A percentile compares a stretch with the other conserved stretches of the same genome.
phyloP scores from a whole-genome alignment of 2,797 vertebrate genomes.

The Liparis tanakae region DNA sequence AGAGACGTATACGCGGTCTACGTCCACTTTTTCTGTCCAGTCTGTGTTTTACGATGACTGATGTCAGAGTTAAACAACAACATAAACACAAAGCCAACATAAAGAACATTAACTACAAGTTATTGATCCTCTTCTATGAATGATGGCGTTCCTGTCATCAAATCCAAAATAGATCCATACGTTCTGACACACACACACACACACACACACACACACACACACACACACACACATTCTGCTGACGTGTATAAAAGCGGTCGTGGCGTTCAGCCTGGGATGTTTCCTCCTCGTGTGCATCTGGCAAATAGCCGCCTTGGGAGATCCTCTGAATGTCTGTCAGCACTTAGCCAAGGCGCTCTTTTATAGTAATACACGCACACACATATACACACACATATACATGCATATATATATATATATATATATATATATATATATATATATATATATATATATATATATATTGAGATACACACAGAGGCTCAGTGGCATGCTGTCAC shows the following conservation, averaged over 20 bases:
- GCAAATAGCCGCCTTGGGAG: conserved; percentile 55
- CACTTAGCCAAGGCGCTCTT: conserved; percentile 21
- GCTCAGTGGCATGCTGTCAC: not conserved
- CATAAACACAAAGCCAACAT: not conserved
- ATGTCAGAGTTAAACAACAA: not conserved
- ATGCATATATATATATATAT: not conserved
- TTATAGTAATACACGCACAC: not conserved
- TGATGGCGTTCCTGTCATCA: not conserved
- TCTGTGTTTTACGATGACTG: not conserved
- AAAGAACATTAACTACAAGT: not conserved
- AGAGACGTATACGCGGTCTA: no score
- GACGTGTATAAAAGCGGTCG: conserved; percentile 40
- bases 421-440: no score
- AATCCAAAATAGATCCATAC: conserved; percentile 32
- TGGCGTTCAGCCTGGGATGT: conserved; percentile 35
- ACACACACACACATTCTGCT: conserved; percentile 1
- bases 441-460: conserved; percentile 1
- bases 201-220: not conserved
- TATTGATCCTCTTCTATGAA: not conserved
- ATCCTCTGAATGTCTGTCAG: conserved; percentile 39
- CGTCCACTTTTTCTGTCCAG: no score
- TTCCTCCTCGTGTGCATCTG: conserved; percentile 37
- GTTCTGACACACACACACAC: not conserved
- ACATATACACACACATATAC: conserved; percentile 5
- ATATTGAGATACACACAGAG: not conserved